Evolutionary conservation across 2,888 invertebrate species (phyloP).

Genomic region (Auanema sp.): DNA sequence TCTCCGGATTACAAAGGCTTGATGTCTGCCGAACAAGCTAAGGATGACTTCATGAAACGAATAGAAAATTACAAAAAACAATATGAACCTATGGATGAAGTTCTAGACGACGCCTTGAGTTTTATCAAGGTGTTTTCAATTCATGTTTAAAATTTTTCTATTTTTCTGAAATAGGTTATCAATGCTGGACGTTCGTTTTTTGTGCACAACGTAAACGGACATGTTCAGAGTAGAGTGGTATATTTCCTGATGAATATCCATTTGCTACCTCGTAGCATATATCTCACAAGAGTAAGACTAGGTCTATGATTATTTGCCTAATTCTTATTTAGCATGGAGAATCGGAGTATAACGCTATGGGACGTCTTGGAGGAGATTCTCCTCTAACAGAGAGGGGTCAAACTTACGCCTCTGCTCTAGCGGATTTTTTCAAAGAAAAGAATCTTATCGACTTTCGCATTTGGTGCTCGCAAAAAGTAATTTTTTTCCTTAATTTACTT

Average conservation of each 20-base stretch:
- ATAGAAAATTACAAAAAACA: conserved; percentile 89
- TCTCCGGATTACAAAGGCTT: conserved; percentile 85
- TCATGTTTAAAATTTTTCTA: not conserved
- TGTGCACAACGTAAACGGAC: conserved; percentile 71
- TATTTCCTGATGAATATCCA: conserved; percentile 99
- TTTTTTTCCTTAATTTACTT: not conserved
- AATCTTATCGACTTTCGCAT: conserved; percentile 82
- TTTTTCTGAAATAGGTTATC: conserved; percentile 70
- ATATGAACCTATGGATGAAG: conserved; percentile 74
- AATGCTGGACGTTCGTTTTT: conserved; percentile 68
- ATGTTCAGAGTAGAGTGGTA: conserved; percentile 92
- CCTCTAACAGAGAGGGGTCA: conserved; percentile 78
- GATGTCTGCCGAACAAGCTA: conserved; percentile 83
- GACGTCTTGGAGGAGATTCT: conserved; percentile 93
- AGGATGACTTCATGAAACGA: conserved; percentile 84
- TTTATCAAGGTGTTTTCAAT: conserved; percentile 51
- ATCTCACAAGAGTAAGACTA: conserved; percentile 79
- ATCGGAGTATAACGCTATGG: conserved; percentile 86
- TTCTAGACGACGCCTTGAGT: conserved; percentile 48
- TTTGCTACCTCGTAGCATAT: conserved; percentile 93
- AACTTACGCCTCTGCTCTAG: conserved; percentile 49
- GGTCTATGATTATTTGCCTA: not conserved
- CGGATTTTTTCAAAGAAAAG: conserved; percentile 71
- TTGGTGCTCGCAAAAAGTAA: conserved; percentile 84
- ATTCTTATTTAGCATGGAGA: conserved; percentile 81